Evolutionary conservation across 2,888 invertebrate genomes (phyloP).

Genomic region (Meganola albula): DNA sequence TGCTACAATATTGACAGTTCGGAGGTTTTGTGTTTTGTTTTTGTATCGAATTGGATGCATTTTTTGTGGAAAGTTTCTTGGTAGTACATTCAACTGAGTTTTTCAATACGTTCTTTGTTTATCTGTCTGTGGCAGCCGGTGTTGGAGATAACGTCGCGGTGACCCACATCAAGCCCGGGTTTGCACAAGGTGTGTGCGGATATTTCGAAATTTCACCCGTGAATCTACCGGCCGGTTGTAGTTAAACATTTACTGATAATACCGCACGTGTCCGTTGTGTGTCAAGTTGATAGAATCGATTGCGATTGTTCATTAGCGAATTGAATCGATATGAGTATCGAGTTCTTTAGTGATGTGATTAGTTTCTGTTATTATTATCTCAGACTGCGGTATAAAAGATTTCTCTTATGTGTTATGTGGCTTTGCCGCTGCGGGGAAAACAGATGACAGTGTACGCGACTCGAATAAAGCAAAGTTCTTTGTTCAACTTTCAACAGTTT

Average conservation of each 20-base stretch:
- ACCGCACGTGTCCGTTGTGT: slow-evolving; percentile 34
- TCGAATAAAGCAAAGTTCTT: slow-evolving; percentile 32
- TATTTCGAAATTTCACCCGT: slow-evolving; percentile 45
- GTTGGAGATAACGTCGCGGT: slow-evolving; percentile 38
- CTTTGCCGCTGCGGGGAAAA: slow-evolving; percentile 31
- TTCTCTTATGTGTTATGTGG: slow-evolving; percentile 49
- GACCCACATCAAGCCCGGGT: slow-evolving; percentile 48
- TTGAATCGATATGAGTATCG: slow-evolving; percentile 39
- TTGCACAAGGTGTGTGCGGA: slow-evolving; percentile 35
- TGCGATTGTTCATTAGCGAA: slow-evolving; percentile 37
- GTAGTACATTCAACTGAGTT: slow-evolving; percentile 32
- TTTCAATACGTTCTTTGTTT: slow-evolving; percentile 31
- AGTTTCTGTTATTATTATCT: slow-evolving; percentile 33
- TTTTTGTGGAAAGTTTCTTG: slow-evolving; percentile 28
- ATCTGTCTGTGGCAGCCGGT: slow-evolving; percentile 27
- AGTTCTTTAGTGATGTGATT: slow-evolving; percentile 27
- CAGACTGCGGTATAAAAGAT: slow-evolving; percentile 38
- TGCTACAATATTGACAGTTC: slow-evolving; percentile 30
- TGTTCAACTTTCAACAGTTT: slow-evolving; percentile 20
- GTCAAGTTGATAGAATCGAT: slow-evolving; percentile 35
- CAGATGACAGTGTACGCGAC: slow-evolving; percentile 26
- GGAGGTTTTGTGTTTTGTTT: slow-evolving; percentile 69
- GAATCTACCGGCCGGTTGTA: slow-evolving; percentile 24
- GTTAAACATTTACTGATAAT: slow-evolving; percentile 37
- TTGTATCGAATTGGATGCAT: slow-evolving; percentile 29